Conservation (phyloP, 2,797 vertebrate genomes). For the Enteromius fasciolatus region DNA sequence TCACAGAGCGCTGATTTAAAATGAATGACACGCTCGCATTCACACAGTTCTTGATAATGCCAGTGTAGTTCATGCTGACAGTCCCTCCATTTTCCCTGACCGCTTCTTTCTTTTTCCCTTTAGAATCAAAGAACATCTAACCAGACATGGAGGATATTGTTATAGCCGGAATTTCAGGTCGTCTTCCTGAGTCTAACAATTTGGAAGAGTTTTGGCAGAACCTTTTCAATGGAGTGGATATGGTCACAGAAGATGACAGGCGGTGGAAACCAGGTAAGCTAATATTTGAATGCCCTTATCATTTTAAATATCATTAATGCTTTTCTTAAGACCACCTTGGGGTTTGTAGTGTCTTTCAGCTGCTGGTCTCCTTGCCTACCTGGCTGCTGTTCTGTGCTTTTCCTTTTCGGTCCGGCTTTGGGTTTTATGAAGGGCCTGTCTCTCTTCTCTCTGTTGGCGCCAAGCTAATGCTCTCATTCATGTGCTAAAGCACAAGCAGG, state of each 20-base stretch:
- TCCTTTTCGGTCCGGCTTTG: constrained; percentile 21
- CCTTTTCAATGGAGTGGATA: constrained; percentile 91
- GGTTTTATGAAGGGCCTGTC: constrained; percentile 54
- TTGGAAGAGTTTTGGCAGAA: constrained; percentile 97
- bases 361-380: constrained; percentile 46
- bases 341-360: not conserved
- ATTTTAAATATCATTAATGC: not conserved
- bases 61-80: constrained; percentile 1
- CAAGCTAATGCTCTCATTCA: constrained; percentile 62
- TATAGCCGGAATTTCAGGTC: constrained; percentile 92
- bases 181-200: constrained; percentile 89
- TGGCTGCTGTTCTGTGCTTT: constrained; percentile 47
- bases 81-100: constrained; percentile 19
- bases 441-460: constrained; percentile 54
- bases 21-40: constrained; percentile 23
- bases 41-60: constrained; percentile 13
- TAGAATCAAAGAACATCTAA: constrained; percentile 68
- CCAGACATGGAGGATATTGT: constrained; percentile 92
- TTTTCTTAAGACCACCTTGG: not conserved
- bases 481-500: constrained; percentile 53
- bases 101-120: not conserved
- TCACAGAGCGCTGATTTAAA: constrained; percentile 20
- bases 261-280: constrained; percentile 92
- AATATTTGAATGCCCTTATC: not conserved
- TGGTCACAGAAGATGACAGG: constrained; percentile 95